Evolutionary conservation across 2,888 invertebrate species (phyloP), one percentile per base, ranked within the genome.

Genomic region (Mallateleia sp.): DNA sequence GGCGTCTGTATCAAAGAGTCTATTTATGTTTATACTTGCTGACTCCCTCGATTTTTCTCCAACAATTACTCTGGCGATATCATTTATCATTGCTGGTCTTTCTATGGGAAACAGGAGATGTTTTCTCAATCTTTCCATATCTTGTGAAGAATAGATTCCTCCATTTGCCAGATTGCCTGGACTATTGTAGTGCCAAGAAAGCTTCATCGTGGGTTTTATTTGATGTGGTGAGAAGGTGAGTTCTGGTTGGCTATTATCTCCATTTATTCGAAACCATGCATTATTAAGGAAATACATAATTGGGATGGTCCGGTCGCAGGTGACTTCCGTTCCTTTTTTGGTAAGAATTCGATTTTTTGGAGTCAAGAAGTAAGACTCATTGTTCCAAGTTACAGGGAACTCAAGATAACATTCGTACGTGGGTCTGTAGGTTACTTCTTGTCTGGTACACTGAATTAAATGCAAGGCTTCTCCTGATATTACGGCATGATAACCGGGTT

Each of bases 391-490:
- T 11, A 83, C 69, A 1, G 83, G 75, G n/a, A 75, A 38, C 34
- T 82, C 82, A n/a, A 24, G 24, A 47, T 91, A 92, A 42, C 92
- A 92, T 14, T 69, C 80, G n/a, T n/a, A n/a, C n/a, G n/a, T n/a
- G n/a, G n/a, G n/a, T n/a, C n/a, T n/a, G n/a, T n/a, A n/a, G n/a
- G n/a, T n/a, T n/a, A n/a, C n/a, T n/a, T n/a, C n/a, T n/a, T n/a
- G n/a, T 1, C 90, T 88, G 0, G 89, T 77, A 47, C 93, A 93
- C 54, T 91, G 85, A 2, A 93, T 62, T 0, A 93, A 85, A 45
- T 93, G 91, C 0, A 92, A 72, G 0, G 90, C 92, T 81, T 92
- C 92, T 15, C 92, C 93, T 18, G 79, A 78, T 0, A 89, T 82
- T 2, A 88, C 34, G 0, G 91, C 92, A 42, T 91, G 89, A 32